A percentile compares a stretch with the other conserved stretches of the same genome.
These are phyloP conservation scores for Heptranchias perlo DNA, from an alignment of 2,113 vertebrate genomes.

Conservation along the genomic window DNA sequence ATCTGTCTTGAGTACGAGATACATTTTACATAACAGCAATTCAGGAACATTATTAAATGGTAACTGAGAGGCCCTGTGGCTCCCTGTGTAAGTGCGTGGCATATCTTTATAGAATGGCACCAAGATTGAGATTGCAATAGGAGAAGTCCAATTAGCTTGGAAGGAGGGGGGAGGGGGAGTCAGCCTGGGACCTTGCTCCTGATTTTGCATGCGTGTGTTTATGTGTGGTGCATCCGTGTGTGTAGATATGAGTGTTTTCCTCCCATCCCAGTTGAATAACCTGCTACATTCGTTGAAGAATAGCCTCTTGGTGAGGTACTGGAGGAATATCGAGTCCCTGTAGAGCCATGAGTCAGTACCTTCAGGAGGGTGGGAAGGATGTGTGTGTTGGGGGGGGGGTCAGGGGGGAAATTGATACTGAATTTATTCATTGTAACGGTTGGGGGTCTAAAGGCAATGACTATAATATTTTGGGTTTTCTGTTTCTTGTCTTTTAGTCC, in stretches of 20 bases:
- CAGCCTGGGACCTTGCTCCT: not conserved
- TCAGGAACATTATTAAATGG: not conserved
- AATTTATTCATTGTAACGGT: not conserved
- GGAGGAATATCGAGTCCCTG: not conserved
- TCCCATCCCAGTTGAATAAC: not conserved
- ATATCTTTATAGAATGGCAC: not conserved
- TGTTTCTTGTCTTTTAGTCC: constrained; percentile 48
- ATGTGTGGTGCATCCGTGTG: not conserved
- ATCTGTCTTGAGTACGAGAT: not conserved
- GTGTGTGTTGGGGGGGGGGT: not conserved
- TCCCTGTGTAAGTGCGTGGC: not conserved
- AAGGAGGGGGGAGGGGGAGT: not conserved
- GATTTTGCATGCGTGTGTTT: not conserved
- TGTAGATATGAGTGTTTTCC: not conserved
- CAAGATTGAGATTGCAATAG: not conserved
- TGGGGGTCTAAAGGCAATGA: not conserved
- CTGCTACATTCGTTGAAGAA: not conserved
- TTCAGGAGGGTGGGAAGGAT: not conserved
- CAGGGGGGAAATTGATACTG: not conserved
- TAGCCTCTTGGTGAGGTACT: not conserved
- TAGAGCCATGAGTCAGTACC: not conserved
- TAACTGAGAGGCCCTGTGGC: not conserved
- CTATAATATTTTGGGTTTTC: not conserved
- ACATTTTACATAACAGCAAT: not conserved
- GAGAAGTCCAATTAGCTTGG: not conserved